Conservation (phyloP, 92 coral and sea anemone genomes). For the Bergia sp. region DNA sequence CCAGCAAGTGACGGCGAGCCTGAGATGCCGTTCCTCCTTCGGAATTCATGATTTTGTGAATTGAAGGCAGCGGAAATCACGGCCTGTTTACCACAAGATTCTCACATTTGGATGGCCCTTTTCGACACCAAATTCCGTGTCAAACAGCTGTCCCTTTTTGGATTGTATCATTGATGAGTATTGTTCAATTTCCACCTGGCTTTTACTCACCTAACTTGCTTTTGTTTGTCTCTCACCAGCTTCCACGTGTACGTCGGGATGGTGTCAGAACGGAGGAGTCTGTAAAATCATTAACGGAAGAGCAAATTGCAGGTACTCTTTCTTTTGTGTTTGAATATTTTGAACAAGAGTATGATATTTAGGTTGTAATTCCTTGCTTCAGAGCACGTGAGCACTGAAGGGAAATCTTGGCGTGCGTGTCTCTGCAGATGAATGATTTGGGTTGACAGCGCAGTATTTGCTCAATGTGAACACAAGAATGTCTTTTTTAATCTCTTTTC, state of each 20-base stretch:
- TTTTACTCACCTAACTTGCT: constrained; percentile 59
- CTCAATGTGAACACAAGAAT: constrained; percentile 35
- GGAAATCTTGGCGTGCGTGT: constrained; percentile 14
- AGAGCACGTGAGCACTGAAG: constrained; percentile 60
- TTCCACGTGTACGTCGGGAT: constrained; percentile 77
- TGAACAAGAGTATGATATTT: constrained; percentile 24
- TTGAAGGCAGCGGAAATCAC: constrained; percentile 7
- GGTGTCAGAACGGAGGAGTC: constrained; percentile 87
- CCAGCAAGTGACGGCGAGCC: neutral
- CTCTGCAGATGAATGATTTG: constrained; percentile 12
- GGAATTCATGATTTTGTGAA: constrained; percentile 30
- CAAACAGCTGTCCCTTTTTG: constrained; percentile 40
- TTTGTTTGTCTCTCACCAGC: constrained; percentile 64
- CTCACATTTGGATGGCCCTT: constrained; percentile 30
- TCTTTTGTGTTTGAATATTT: constrained; percentile 10
- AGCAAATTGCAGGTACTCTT: constrained; percentile 78
- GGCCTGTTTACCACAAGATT: neutral
- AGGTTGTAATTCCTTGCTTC: constrained; percentile 15
- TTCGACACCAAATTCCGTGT: constrained; percentile 8
- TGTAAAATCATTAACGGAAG: constrained; percentile 60
- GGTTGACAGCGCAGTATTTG: constrained; percentile 64
- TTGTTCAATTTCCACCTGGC: constrained; percentile 65
- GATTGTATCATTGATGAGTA: constrained; percentile 43
- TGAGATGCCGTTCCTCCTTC: constrained; percentile 23
- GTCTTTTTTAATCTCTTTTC: constrained; percentile 23